These are phyloP conservation scores for Orthonevra nobilis DNA, from an alignment of 2,888 invertebrate genomes.

Conservation along the genomic window DNA sequence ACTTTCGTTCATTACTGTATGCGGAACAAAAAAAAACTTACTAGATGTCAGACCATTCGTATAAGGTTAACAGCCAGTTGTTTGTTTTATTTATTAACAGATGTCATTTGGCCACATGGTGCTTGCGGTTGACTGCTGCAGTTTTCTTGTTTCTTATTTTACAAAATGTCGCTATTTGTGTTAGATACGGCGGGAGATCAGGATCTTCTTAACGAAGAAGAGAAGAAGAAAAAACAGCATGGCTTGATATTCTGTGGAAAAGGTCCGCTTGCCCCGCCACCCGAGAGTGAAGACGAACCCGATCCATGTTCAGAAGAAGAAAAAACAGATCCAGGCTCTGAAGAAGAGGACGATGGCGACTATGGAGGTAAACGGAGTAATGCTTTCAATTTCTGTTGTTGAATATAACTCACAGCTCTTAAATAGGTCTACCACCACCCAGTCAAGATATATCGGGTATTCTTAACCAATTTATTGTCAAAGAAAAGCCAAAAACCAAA, in stretches of 20 bases:
- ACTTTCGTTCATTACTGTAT: too few species aligned
- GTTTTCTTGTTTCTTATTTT: not conserved
- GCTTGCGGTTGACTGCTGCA: not conserved
- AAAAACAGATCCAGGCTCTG: slow-evolving; percentile 56
- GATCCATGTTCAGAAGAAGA: slow-evolving; percentile 68
- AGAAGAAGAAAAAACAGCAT: too few species aligned
- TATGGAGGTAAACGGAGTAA: slow-evolving; percentile 66
- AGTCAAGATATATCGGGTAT: slow-evolving; percentile 72
- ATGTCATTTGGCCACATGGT: slow-evolving; percentile 7
- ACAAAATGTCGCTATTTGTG: slow-evolving; percentile 76
- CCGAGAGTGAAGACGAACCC: slow-evolving; percentile 27
- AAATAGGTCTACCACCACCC: slow-evolving; percentile 73
- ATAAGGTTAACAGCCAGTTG: too few species aligned
- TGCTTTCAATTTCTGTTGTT: too few species aligned
- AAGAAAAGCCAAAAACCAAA: slow-evolving; percentile 55
- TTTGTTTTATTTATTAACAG: too few species aligned
- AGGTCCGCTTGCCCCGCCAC: slow-evolving; percentile 21
- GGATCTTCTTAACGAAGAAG: slow-evolving; percentile 71
- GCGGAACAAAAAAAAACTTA: too few species aligned
- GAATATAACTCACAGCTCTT: too few species aligned
- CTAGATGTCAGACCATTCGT: too few species aligned
- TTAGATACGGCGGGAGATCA: slow-evolving; percentile 76
- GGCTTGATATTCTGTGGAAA: not conserved
- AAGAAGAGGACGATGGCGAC: slow-evolving; percentile 72
- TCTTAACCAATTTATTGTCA: slow-evolving; percentile 68